These are phyloP conservation scores for Epinephelus awoara DNA, from an alignment of 2,797 vertebrate genomes.

Conservation along the genomic window DNA sequence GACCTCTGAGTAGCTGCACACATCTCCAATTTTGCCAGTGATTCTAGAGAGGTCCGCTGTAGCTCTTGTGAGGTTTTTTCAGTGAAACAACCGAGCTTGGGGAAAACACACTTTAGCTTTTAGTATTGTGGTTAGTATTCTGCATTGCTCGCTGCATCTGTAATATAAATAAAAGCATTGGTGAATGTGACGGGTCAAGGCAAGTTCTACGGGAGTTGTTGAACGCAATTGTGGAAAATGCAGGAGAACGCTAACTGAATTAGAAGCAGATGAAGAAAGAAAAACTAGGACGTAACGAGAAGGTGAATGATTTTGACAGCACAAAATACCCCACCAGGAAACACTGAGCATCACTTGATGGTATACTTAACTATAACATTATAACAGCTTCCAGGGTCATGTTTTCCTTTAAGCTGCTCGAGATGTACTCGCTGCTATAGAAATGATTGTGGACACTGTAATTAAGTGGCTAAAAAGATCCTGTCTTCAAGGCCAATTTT, in stretches of 20 bases:
- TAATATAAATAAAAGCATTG: constrained; percentile 38
- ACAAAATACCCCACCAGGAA: neutral
- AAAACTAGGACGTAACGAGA: neutral
- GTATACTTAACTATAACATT: neutral
- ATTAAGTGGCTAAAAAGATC: constrained; percentile 3
- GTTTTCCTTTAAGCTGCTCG: constrained; percentile 16
- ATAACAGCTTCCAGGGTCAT: neutral
- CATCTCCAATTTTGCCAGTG: constrained; percentile 14
- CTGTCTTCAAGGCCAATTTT: constrained; percentile 19
- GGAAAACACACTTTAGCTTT: constrained; percentile 28
- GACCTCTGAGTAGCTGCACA: constrained; percentile 26
- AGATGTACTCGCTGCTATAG: neutral
- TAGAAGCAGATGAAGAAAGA: constrained; percentile 13
- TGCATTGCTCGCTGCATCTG: neutral
- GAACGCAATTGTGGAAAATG: constrained; percentile 32
- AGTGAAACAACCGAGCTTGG: constrained; percentile 17
- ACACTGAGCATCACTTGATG: neutral
- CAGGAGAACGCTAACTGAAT: constrained; percentile 29
- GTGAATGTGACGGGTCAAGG: constrained; percentile 2
- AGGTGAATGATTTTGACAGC: constrained; percentile 10
- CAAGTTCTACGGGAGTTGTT: constrained; percentile 26
- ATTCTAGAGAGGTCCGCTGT: constrained; percentile 13
- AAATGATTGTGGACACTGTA: constrained; percentile 3
- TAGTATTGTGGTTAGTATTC: constrained; percentile 39
- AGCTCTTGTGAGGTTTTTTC: constrained; percentile 13